Evolutionary conservation across 2,888 invertebrate genomes (phyloP).

Genomic region (Neoaliturus tenellus): DNA sequence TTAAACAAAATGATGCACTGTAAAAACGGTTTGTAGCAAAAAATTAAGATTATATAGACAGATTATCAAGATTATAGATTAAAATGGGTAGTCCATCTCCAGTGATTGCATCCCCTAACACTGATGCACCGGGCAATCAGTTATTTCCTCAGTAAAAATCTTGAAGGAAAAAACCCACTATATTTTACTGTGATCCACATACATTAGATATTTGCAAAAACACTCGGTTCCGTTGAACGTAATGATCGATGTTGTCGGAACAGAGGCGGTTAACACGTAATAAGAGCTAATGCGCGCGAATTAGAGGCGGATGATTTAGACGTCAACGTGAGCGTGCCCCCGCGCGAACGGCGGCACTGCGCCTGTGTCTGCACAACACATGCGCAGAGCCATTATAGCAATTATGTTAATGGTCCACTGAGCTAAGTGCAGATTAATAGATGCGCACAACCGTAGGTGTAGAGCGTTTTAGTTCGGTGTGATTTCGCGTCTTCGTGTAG

Average conservation of each 20-base stretch:
- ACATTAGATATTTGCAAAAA: not conserved
- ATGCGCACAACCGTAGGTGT: not conserved
- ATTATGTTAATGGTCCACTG: conserved; percentile 5
- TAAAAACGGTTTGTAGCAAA: no score
- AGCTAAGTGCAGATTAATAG: not conserved
- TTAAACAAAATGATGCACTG: no score
- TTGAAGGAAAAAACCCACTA: not conserved
- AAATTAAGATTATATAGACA: no score
- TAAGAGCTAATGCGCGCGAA: conserved; percentile 13
- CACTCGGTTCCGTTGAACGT: not conserved
- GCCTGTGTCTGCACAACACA: no score
- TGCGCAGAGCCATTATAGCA: not conserved
- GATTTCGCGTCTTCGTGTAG: no score
- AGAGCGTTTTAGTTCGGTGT: not conserved
- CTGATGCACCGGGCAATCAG: no score
- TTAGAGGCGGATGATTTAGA: conserved; percentile 22
- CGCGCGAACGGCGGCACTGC: not conserved
- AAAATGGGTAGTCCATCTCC: no score
- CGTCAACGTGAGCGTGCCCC: not conserved
- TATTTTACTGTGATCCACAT: not conserved
- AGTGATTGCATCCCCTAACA: no score
- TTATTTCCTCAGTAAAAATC: not conserved
- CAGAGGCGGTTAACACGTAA: not conserved
- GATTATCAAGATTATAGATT: no score
- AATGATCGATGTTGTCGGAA: conserved; percentile 11